Base-by-base conservation (phyloP, 2,797 vertebrate genomes). In the Furcifer pardalis region DNA sequence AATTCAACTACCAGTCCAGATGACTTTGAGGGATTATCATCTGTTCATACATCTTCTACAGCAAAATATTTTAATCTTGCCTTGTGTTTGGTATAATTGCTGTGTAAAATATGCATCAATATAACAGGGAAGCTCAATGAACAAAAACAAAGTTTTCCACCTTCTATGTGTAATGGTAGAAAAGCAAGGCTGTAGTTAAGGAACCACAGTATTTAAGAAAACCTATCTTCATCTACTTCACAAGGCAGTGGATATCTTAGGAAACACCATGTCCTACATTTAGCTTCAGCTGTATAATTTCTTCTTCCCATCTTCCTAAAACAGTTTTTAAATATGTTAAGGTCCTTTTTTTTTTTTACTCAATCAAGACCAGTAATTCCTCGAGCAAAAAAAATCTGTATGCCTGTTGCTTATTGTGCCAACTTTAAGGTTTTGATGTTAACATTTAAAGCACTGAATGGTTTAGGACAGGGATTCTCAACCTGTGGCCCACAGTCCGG, bases 211-310 rank as follows among this genome's bases (percentile, higher is more conserved):
- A 35, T 84, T 84, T 52, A 79, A 79, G 68, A 27, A 84, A 73
- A 52, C 69, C 60, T 79, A 49, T 46, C 60, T 79, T 79, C 32
- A 21, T 79, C 59, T 62, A 82, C 5, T 82, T 71, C 81, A 77
- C 42, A 72, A 71, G 74, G 42, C 52, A 42, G 12, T 77, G 65
- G n/a, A 17, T 82, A 86, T 86, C 79, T 86, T 77, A 71, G 65
- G 79, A 86, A 81, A 71, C 32, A 69, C 13, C 69, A 52, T 37
- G 65, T 71, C 72, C 79, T 81, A 46, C 74, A 82, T 32, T 86
- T 77, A 86, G 74, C 79, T 77, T 62, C 44, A 42, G 30, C 32
- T 71, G 63, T 86, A 52, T 86, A 82, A 86, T 86, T 86, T 86
- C 65, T 69, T 63, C 68, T 71, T 86, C 84, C 79, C 71, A 27